A percentile compares a stretch with the other conserved stretches of the same genome.
These are phyloP conservation scores for Xiphophorus maculatus DNA, from an alignment of 2,113 vertebrate species.

Conservation along the genomic window DNA sequence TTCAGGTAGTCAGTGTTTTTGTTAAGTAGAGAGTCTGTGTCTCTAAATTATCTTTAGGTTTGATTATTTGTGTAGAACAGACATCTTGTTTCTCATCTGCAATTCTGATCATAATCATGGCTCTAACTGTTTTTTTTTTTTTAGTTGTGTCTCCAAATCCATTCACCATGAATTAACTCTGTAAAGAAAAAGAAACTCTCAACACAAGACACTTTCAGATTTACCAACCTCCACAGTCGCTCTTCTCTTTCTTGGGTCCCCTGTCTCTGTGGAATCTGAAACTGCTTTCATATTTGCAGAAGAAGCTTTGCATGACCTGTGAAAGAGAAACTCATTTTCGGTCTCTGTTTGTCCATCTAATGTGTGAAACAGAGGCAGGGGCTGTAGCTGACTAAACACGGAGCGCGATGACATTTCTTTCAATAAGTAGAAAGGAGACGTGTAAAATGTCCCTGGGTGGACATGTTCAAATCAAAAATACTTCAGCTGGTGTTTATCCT, in stretches of 20 bases:
- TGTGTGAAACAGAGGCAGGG: conserved; percentile 22
- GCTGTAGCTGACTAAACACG: conserved; percentile 24
- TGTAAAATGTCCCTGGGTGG: conserved; percentile 16
- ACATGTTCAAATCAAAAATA: background rate
- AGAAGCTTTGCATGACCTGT: conserved; percentile 47
- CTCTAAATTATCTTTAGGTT: no score
- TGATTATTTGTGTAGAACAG: no score
- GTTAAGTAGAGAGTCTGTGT: background rate
- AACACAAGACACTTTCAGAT: background rate
- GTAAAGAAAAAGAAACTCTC: background rate
- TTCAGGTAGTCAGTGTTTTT: background rate
- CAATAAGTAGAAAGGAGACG: background rate
- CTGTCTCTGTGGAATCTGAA: conserved; percentile 43
- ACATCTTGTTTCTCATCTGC: no score
- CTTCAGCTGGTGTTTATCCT: conserved; percentile 38
- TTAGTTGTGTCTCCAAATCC: no score
- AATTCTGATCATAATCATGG: no score
- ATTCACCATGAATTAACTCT: background rate
- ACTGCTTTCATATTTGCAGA: conserved; percentile 53
- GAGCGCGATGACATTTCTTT: conserved; percentile 7
- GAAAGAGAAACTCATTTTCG: conserved; percentile 35
- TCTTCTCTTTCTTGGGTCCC: background rate
- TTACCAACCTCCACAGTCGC: conserved; percentile 26
- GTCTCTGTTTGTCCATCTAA: conserved; percentile 43
- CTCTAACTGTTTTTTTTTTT: no score